Conservation (phyloP, 2,113 vertebrate genomes). For the Orthochromis indermauri region DNA sequence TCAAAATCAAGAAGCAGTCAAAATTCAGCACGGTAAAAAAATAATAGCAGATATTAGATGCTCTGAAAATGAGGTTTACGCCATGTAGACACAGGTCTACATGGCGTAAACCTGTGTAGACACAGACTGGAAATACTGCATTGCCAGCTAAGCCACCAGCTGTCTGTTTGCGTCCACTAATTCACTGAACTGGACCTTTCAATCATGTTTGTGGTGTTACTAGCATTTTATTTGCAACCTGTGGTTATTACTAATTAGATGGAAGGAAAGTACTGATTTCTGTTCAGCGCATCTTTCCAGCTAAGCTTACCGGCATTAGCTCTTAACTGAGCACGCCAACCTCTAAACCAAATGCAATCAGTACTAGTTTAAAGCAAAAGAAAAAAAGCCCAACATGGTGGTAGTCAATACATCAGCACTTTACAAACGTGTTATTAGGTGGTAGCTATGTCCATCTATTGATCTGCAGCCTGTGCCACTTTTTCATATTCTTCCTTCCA, state of each 20-base stretch:
- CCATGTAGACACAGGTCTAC: background rate
- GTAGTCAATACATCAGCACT: background rate
- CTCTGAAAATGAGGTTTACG: background rate
- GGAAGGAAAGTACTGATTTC: background rate
- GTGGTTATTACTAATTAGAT: background rate
- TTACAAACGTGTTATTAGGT: background rate
- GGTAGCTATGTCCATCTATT: background rate
- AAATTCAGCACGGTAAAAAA: rapidly evolving
- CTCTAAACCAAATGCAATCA: background rate
- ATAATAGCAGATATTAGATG: background rate
- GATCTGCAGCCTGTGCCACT: background rate
- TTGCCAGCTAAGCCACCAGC: background rate
- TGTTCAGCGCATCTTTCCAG: background rate
- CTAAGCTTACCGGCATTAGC: background rate
- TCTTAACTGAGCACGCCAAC: background rate
- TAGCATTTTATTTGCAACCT: background rate
- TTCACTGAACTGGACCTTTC: background rate
- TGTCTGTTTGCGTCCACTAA: background rate
- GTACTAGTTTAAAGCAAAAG: background rate
- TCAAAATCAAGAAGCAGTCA: background rate
- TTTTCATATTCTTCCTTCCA: background rate
- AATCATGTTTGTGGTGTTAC: background rate
- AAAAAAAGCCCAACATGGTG: background rate
- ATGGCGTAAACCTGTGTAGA: background rate
- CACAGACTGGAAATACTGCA: background rate